phyloP scores from a whole-genome alignment of 1,140 invertebrate species.

The Brachionus rubens region DNA sequence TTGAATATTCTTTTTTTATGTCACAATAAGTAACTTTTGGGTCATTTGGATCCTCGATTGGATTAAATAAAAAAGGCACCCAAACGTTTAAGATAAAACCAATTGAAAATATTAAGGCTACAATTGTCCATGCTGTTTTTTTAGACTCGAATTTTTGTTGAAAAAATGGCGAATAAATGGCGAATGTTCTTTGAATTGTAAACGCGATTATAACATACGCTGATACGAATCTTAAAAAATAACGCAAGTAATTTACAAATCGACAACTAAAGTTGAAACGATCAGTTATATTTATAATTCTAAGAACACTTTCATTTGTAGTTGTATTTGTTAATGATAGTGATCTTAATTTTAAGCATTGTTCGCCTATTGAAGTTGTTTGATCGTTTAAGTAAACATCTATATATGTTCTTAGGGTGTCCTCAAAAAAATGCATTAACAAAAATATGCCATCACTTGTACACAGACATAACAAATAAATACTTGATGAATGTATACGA shows the following conservation, averaged over 20 bases:
- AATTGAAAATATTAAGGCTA: background rate
- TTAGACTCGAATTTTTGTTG: conserved; percentile 37
- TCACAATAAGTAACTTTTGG: conserved; percentile 17
- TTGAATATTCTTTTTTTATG: conserved; percentile 26
- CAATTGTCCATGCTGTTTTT: conserved; percentile 11
- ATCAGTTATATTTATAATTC: conserved; percentile 19
- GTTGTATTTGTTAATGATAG: background rate
- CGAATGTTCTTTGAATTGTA: conserved; percentile 33
- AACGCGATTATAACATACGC: conserved; percentile 37
- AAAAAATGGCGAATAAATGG: conserved; percentile 30
- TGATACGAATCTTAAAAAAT: conserved; percentile 40
- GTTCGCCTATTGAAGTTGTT: background rate
- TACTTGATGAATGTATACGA: conserved; percentile 40
- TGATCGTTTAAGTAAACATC: conserved; percentile 13
- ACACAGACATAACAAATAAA: conserved; percentile 35
- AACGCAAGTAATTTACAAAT: conserved; percentile 27
- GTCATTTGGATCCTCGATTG: background rate
- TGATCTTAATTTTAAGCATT: background rate
- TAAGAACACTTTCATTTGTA: background rate
- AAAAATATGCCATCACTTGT: conserved; percentile 34
- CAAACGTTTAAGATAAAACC: conserved; percentile 5
- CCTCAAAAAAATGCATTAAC: conserved; percentile 44
- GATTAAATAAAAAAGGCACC: conserved; percentile 44
- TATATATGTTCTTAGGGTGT: conserved; percentile 38
- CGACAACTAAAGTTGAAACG: conserved; percentile 5